phyloP scores from a whole-genome alignment of 2,888 invertebrate genomes.

The Leptinotarsa tumamoca region DNA sequence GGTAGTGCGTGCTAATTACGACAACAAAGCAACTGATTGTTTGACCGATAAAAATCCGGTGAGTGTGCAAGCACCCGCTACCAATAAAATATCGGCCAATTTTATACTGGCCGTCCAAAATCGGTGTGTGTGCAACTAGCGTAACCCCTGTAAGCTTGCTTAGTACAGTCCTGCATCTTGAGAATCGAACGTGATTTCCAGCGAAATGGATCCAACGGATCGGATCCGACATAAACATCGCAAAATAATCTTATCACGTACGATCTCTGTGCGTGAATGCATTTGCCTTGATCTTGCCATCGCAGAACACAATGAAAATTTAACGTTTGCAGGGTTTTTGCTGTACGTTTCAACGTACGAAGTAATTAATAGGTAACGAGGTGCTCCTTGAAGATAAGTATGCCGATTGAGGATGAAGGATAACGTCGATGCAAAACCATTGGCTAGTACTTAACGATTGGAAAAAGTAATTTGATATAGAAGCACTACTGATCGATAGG shows the following conservation, averaged over 20 bases:
- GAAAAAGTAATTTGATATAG: neutral
- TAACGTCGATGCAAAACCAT: neutral
- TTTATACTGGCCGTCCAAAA: too few species aligned
- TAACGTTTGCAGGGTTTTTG: constrained; percentile 5
- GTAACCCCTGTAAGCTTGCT: neutral
- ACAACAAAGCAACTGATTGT: too few species aligned
- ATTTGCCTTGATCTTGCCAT: constrained; percentile 13
- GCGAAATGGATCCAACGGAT: constrained; percentile 7
- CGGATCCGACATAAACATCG: constrained; percentile 14
- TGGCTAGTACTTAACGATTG: neutral
- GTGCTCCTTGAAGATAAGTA: neutral
- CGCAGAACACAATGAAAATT: constrained; percentile 9
- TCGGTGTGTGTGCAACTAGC: too few species aligned
- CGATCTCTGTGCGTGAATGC: constrained; percentile 5
- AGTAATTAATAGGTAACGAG: constrained; percentile 2
- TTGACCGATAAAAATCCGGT: too few species aligned
- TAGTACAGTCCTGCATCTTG: neutral
- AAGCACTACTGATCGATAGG: neutral
- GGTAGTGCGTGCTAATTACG: too few species aligned
- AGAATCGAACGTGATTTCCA: constrained; percentile 15
- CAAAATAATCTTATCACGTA: constrained; percentile 11
- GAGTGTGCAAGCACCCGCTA: too few species aligned
- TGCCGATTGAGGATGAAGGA: neutral
- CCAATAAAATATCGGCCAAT: too few species aligned
- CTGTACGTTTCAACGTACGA: neutral